These are phyloP conservation scores for Lithophane leautieri DNA, from an alignment of 2,888 invertebrate genomes.

Conservation along the genomic window DNA sequence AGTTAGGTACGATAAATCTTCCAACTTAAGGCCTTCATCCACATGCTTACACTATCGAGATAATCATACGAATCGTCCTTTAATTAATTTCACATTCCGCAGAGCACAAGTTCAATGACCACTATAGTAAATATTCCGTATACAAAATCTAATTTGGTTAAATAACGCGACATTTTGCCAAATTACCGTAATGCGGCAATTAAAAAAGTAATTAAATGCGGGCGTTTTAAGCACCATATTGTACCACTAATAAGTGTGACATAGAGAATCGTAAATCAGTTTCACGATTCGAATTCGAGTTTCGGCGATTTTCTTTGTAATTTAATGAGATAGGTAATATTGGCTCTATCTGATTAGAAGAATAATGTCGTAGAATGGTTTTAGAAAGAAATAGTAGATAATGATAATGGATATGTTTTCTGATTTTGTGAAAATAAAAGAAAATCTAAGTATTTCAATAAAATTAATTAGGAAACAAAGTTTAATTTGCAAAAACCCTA, in stretches of 20 bases:
- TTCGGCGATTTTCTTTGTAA: neutral
- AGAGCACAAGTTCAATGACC: constrained; percentile 24
- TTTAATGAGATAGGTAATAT: neutral
- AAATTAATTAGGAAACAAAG: neutral
- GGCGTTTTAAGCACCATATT: constrained; percentile 39
- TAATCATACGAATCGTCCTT: constrained; percentile 14
- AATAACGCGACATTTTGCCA: constrained; percentile 37
- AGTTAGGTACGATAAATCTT: neutral
- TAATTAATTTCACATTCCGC: neutral
- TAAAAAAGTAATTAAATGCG: constrained; percentile 42
- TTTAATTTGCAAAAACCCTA: neutral
- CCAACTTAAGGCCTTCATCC: neutral
- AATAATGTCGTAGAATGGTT: neutral
- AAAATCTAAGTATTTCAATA: neutral
- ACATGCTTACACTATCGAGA: neutral
- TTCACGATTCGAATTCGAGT: constrained; percentile 3
- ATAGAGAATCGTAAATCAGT: constrained; percentile 14
- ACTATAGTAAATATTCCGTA: constrained; percentile 19
- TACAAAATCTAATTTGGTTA: constrained; percentile 30
- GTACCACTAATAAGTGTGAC: constrained; percentile 26
- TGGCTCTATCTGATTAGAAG: neutral
- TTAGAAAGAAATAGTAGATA: neutral
- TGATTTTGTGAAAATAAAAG: neutral
- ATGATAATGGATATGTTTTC: neutral
- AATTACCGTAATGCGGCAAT: constrained; percentile 50